phyloP scores from a whole-genome alignment of 1,140 invertebrate species.

The Cryptotermes secundus region DNA sequence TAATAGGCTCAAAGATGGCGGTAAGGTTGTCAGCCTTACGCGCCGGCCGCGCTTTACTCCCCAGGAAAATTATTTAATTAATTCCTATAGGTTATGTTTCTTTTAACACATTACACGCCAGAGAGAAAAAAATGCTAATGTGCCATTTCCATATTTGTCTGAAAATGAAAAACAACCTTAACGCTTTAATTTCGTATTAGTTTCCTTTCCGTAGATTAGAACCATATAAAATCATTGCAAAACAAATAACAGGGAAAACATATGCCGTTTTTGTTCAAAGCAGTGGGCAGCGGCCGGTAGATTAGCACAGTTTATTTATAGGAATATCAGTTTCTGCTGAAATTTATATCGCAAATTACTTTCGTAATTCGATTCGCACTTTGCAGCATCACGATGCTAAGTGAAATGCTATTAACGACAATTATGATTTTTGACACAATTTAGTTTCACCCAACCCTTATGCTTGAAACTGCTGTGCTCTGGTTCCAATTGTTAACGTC shows the following conservation, averaged over 20 bases:
- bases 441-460: background rate
- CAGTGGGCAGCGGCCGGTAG: background rate
- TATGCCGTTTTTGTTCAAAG: background rate
- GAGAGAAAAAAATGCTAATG: too few relatives aligned
- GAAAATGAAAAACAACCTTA: too few relatives aligned
- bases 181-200: too few relatives aligned
- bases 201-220: too few relatives aligned
- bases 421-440: conserved; percentile 3
- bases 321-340: conserved; percentile 1
- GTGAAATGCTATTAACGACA: background rate
- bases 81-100: too few relatives aligned
- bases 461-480: background rate
- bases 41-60: too few relatives aligned
- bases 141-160: too few relatives aligned
- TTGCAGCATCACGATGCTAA: background rate
- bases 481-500: background rate
- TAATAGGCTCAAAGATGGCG: too few relatives aligned
- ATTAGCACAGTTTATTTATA: conserved; percentile 11
- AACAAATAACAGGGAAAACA: background rate
- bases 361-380: conserved; percentile 1
- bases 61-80: too few relatives aligned
- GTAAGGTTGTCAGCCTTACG: too few relatives aligned
- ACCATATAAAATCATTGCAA: too few relatives aligned
- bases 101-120: too few relatives aligned
- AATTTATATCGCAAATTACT: conserved; percentile 6